Base-by-base conservation (phyloP, 1,140 invertebrate species). In the Plectrocnemia conspersa region DNA sequence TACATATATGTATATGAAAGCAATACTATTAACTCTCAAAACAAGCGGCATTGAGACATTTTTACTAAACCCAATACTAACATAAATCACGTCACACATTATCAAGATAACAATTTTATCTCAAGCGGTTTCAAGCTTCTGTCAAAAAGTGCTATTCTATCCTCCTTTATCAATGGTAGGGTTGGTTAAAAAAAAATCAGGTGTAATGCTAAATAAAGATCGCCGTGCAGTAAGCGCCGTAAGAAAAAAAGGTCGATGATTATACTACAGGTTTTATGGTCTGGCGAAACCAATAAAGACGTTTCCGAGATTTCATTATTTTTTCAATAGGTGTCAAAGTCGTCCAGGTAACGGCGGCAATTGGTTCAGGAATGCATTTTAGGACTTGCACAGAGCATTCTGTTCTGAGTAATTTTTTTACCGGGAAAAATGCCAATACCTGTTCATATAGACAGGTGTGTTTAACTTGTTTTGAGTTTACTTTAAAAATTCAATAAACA, bases 201-300 rank as follows among this genome's bases (percentile, higher is more conserved):
- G n/a, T n/a, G n/a, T n/a, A n/a, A n/a, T n/a, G n/a, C n/a, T n/a
- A n/a, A n/a, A n/a, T n/a, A n/a, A n/a, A n/a, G n/a, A n/a, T n/a
- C n/a, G n/a, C n/a, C n/a, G n/a, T n/a, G n/a, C n/a, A n/a, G n/a
- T n/a, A n/a, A n/a, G n/a, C n/a, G n/a, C n/a, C n/a, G n/a, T n/a
- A 33, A 33, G 16, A 13, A 3, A 40, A 40, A 40, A 44, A 33
- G 23, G 45, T 48, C 35, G 45, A 33, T 10, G n/a, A 48, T 38
- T n/a, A n/a, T n/a, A n/a, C n/a, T n/a, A 13, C 13, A 9, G 19
- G n/a, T 38, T 50, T 50, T 50, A 50, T 24, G 33, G 27, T 13
- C 32, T 33, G 33, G 16, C 21, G 40, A 50, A 50, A 29, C 47
- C 47, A 50, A 50, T 50, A 50, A 50, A 50, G 47, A 50, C 21